A percentile compares a stretch with the other conserved stretches of the same genome.
phyloP scores from a whole-genome alignment of 92 coral and sea anemone genomes.

The Diadumene lineata region DNA sequence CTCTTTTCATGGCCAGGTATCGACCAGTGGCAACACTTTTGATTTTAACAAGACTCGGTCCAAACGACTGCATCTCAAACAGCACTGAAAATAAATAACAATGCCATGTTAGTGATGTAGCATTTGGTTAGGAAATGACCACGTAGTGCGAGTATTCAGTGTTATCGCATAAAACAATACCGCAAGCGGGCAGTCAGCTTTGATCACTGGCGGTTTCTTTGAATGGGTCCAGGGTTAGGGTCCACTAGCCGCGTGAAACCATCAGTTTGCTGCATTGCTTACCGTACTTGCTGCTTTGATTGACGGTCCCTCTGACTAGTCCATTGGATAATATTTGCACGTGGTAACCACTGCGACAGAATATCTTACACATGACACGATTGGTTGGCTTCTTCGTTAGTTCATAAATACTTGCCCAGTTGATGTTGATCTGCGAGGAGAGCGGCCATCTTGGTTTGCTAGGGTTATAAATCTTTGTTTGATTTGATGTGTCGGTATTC shows the following conservation, averaged over 20 bases:
- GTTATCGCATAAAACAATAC: too few species aligned
- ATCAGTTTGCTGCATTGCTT: slow-evolving; percentile 12
- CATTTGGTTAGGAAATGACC: too few species aligned
- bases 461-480: slow-evolving; percentile 17
- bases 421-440: slow-evolving; percentile 30
- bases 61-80: slow-evolving; percentile 96
- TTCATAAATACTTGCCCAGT: slow-evolving; percentile 33
- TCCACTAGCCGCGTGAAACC: too few species aligned
- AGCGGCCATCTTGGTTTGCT: slow-evolving; percentile 24
- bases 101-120: too few species aligned
- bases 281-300: slow-evolving; percentile 84
- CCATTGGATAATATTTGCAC: slow-evolving; percentile 87
- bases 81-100: slow-evolving; percentile 43
- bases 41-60: slow-evolving; percentile 86
- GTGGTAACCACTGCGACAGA: slow-evolving; percentile 90
- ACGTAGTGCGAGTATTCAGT: too few species aligned
- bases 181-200: too few species aligned
- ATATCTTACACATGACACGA: slow-evolving; percentile 69
- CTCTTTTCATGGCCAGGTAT: slow-evolving; percentile 80
- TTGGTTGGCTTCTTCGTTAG: slow-evolving; percentile 78
- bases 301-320: slow-evolving; percentile 70
- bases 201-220: too few species aligned
- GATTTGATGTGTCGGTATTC: background rate
- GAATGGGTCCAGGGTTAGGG: too few species aligned
- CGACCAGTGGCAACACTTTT: slow-evolving; percentile 78